Percentiles rank a stretch among this genome's conserved stretches.
Evolutionary conservation across 2,888 invertebrate genomes (phyloP).

Genomic region (Mystacides longicornis): DNA sequence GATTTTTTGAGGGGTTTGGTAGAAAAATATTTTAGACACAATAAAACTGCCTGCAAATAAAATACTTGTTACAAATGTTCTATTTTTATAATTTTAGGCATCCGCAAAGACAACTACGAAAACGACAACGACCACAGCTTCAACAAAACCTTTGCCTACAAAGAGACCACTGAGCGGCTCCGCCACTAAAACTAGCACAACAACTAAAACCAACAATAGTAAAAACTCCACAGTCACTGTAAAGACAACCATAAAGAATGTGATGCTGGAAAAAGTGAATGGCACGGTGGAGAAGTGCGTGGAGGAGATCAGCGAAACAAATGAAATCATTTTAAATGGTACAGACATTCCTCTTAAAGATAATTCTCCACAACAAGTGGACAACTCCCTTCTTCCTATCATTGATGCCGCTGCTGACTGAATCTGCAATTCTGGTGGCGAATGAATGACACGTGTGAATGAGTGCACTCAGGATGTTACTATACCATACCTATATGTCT

Average conservation of each 20-base stretch:
- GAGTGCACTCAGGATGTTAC: not conserved
- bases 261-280: constrained; percentile 28
- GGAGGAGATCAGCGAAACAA: constrained; percentile 15
- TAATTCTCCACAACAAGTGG: constrained; percentile 21
- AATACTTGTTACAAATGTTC: too few species aligned
- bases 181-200: constrained; percentile 15
- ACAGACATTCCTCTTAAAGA: constrained; percentile 24
- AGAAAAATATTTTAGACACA: too few species aligned
- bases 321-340: constrained; percentile 16
- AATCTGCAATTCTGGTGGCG: constrained; percentile 2
- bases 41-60: too few species aligned
- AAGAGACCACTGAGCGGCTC: constrained; percentile 23
- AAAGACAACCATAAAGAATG: constrained; percentile 24
- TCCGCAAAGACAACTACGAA: constrained; percentile 31
- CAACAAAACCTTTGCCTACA: constrained; percentile 25
- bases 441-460: not conserved
- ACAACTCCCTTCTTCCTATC: constrained; percentile 23
- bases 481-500: not conserved
- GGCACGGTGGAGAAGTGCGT: constrained; percentile 17
- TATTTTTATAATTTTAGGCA: constrained; percentile 17
- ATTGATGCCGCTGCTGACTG: constrained; percentile 22
- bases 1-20: too few species aligned
- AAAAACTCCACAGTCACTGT: constrained; percentile 11
- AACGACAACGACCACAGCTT: constrained; percentile 28
- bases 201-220: constrained; percentile 8